Conservation (phyloP, 30 jellyfish, hydroid and myxozoan genomes). For the Phacellophora camtschatica region DNA sequence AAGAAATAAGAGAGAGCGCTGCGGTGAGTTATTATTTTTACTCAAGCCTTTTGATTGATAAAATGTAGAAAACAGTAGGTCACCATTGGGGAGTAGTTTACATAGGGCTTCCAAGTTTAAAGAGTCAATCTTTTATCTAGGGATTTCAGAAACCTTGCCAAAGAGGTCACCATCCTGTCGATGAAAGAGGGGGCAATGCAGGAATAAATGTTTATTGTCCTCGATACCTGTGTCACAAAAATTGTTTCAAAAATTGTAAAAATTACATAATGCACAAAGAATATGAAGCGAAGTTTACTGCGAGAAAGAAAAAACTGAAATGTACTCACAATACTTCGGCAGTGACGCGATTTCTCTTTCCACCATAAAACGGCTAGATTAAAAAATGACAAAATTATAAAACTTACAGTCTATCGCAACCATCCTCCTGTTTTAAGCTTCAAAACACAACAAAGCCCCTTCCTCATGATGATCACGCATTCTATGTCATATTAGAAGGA, state of each 20-base stretch:
- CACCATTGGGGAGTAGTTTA: background rate
- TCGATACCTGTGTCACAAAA: no score
- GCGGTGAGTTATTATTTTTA: no score
- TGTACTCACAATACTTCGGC: conserved; percentile 92
- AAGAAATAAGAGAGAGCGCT: no score
- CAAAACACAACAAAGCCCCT: background rate
- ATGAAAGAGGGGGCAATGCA: no score
- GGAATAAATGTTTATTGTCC: no score
- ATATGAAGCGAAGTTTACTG: background rate
- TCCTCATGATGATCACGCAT: background rate
- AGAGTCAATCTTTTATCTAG: background rate
- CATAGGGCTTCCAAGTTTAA: background rate
- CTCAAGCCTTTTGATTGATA: background rate
- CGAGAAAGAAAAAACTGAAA: background rate
- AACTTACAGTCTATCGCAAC: no score
- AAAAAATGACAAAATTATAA: background rate
- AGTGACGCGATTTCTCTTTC: conserved; percentile 86
- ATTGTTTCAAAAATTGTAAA: background rate
- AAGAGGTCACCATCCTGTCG: no score
- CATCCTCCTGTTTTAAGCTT: no score
- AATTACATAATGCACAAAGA: background rate
- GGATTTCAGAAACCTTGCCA: background rate
- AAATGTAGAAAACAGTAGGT: background rate
- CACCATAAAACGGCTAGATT: conserved; percentile 97
- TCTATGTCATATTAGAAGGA: no score